Evolutionary conservation across 2,113 vertebrate genomes (phyloP), one percentile per base, ranked within the genome.

Genomic region (Caranx melampygus): DNA sequence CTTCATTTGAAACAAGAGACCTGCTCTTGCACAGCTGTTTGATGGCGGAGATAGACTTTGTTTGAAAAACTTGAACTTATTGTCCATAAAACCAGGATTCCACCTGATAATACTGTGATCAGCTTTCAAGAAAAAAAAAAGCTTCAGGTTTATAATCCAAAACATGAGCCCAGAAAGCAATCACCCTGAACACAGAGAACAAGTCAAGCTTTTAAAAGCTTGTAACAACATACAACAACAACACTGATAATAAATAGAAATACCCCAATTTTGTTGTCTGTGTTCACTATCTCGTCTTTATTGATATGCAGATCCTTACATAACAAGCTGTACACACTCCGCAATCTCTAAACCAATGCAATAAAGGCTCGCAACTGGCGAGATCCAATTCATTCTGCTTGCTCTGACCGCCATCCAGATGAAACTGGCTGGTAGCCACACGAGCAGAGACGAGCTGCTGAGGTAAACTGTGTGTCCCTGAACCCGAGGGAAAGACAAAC

Each of bases 401-500:
- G 37, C 64, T 34, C 58, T 81, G 47, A 59, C 61, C 26, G 14
- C 33, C 66, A 37, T 81, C 89, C 82, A 86, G 90, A 91, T 88
- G 51, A 70, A 91, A 88, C 88, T 87, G 88, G 88, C 72, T 85
- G 37, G 66, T 21, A 45, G 83, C 72, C 63, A 70, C 72, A 64
- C 6, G 0, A 57, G 34, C 54, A 79, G 58, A 71, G 67, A 59
- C 9, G n/a, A 64, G 47, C 40, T 31, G 26, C 21, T 1, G 51
- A 67, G 65, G 35, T 65, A 67, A 78, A 82, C 84, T 47, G 26
- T 0, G 54, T 57, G 90, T 70, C 92, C 91, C 92, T 94, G 91
- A 91, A 93, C 92, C 75, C 61, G 78, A 26, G 37, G 64, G 81
- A 94, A 91, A 82, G 60, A 68, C 79, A 90, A 88, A 91, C 91